Base-by-base conservation (phyloP, 1,140 invertebrate species). In the Philaenus spumarius region DNA sequence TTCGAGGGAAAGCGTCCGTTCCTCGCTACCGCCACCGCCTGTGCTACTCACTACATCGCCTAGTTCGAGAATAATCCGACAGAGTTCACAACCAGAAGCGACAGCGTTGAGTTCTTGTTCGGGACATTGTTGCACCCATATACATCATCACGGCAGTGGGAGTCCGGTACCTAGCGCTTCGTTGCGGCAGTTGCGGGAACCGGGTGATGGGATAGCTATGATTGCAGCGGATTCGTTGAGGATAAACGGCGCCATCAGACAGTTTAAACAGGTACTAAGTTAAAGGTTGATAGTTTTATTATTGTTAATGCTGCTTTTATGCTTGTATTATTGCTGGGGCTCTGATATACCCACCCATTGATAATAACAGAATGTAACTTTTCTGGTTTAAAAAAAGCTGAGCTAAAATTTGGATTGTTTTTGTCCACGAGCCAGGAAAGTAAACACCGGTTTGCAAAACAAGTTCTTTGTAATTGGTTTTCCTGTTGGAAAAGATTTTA, bases 211-310 rank as follows among this genome's bases (percentile, higher is more conserved):
- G 50, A 93, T 95, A 58, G 91, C 92, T n/a, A 91, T 92, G 67
- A 97, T 98, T 68, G 95, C 94, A 1, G 93, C 93, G n/a, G 94
- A 97, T 75, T 96, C 93, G 30, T 81, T 97, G 65, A 81, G 95
- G 61, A 93, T 97, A 75, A 97, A 97, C 77, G 95, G 95, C 48
- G 95, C 93, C 60, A 92, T 97, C 77, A 81, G 93, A 64, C 93
- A 93, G 67, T 97, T 97, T 75, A 93, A 93, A 76, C 93, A 97
- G 87, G 91, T 93, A 82, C 20, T 40, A 22, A 35, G 1, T 23
- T 9, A 30, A 9, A 30, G 26, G n/a, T n/a, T n/a, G n/a, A n/a
- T n/a, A n/a, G n/a, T n/a, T n/a, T n/a, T n/a, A n/a, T n/a, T n/a
- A n/a, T n/a, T n/a, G n/a, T n/a, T n/a, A n/a, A n/a, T n/a, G n/a